These are phyloP conservation scores for Tenthredo amoena DNA, from an alignment of 2,888 invertebrate genomes.

Conservation along the genomic window DNA sequence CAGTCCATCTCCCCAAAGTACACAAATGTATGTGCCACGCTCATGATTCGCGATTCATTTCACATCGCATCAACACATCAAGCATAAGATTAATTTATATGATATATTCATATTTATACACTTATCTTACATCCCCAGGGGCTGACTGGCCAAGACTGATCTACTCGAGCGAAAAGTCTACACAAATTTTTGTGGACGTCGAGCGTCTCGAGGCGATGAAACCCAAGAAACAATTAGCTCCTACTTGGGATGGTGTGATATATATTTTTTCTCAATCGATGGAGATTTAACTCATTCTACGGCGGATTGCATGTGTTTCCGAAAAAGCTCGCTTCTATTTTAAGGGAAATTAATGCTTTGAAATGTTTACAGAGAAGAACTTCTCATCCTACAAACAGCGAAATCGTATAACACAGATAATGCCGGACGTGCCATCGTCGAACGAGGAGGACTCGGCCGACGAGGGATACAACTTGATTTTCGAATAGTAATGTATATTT, in stretches of 20 bases:
- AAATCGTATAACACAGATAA: conserved; percentile 64
- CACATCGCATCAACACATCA: too few relatives aligned
- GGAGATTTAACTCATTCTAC: too few relatives aligned
- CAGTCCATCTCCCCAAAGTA: conserved; percentile 68
- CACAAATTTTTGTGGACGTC: conserved; percentile 23
- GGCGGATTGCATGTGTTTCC: not conserved
- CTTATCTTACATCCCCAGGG: conserved; percentile 1
- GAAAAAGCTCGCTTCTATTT: not conserved
- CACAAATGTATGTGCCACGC: conserved; percentile 68
- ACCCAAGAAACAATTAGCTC: not conserved
- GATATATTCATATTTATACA: not conserved
- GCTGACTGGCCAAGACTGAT: conserved; percentile 35
- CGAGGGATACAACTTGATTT: conserved; percentile 59
- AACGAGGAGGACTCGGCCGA: conserved; percentile 72
- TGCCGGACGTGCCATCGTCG: conserved; percentile 66
- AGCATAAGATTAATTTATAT: not conserved
- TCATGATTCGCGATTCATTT: not conserved
- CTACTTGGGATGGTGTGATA: conserved; percentile 1
- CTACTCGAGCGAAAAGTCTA: not conserved
- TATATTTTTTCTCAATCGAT: not conserved
- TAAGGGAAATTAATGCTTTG: not conserved
- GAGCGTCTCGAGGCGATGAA: not conserved
- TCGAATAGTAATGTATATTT: not conserved
- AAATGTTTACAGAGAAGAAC: conserved; percentile 60
- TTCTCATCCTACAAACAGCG: conserved; percentile 65